These are phyloP conservation scores for Ips typographus DNA, from an alignment of 1,140 invertebrate genomes.

Conservation along the genomic window DNA sequence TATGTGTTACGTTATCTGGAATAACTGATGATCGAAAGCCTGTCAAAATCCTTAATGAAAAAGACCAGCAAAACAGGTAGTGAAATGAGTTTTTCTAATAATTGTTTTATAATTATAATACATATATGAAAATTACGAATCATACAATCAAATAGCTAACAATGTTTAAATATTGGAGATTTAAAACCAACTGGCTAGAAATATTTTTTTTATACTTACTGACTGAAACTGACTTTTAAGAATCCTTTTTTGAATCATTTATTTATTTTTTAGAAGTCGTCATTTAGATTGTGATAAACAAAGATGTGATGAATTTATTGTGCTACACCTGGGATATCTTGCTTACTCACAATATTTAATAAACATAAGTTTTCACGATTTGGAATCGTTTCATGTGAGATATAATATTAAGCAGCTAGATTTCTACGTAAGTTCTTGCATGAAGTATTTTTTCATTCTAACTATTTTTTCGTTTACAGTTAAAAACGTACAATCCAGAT, in stretches of 20 bases:
- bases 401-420: constrained; percentile 82
- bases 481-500: constrained; percentile 92
- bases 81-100: neutral
- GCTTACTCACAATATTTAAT: constrained; percentile 88
- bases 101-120: no score
- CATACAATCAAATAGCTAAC: neutral
- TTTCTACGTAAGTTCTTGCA: constrained; percentile 78
- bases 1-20: constrained; percentile 80
- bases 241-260: neutral
- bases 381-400: constrained; percentile 80
- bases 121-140: neutral
- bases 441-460: neutral
- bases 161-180: neutral
- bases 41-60: constrained; percentile 63
- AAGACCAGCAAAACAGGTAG: constrained; percentile 67
- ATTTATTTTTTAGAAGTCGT: constrained; percentile 62
- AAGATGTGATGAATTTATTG: constrained; percentile 83
- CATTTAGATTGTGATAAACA: constrained; percentile 80
- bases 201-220: neutral
- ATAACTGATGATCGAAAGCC: constrained; percentile 71
- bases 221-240: neutral
- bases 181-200: neutral
- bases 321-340: constrained; percentile 87
- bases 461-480: constrained; percentile 64
- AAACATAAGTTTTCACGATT: constrained; percentile 78